Conservation (phyloP, 2,113 vertebrate genomes). For the Lepus timidus region DNA sequence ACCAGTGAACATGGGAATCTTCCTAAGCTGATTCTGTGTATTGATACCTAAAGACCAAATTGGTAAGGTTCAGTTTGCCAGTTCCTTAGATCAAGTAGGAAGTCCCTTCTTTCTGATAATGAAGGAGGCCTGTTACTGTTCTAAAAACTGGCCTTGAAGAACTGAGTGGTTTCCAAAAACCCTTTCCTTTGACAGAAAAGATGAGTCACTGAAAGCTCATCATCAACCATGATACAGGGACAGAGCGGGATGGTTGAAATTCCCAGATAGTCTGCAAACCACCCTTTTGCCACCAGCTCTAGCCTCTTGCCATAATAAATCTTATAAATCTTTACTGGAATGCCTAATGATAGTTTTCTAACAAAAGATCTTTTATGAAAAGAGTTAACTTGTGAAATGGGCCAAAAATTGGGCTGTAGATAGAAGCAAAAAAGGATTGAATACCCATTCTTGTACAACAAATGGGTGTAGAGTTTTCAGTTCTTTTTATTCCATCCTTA, state of each 20-base stretch:
- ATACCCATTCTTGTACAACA: not conserved
- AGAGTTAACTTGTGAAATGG: not conserved
- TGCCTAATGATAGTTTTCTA: not conserved
- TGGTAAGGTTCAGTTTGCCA: not conserved
- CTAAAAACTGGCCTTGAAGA: not conserved
- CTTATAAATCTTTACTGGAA: not conserved
- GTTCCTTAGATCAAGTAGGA: not conserved
- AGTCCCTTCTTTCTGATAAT: not conserved
- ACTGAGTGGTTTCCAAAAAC: constrained; percentile 8
- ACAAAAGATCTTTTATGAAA: not conserved
- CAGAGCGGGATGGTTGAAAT: not conserved
- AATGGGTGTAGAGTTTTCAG: not conserved
- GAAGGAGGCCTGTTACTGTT: not conserved
- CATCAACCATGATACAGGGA: not conserved
- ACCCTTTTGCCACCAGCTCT: not conserved
- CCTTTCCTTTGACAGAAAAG: not conserved
- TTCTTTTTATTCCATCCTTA: not conserved
- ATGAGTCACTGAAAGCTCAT: not conserved
- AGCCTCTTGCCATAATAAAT: constrained; percentile 14
- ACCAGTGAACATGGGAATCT: not conserved
- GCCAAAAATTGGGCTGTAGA: not conserved
- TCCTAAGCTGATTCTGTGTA: not conserved
- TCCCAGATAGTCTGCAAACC: not conserved
- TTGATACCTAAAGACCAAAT: not conserved
- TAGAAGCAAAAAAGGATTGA: not conserved